Base-by-base conservation (phyloP, 2,113 vertebrate genomes). In the Tamias sibiricus region DNA sequence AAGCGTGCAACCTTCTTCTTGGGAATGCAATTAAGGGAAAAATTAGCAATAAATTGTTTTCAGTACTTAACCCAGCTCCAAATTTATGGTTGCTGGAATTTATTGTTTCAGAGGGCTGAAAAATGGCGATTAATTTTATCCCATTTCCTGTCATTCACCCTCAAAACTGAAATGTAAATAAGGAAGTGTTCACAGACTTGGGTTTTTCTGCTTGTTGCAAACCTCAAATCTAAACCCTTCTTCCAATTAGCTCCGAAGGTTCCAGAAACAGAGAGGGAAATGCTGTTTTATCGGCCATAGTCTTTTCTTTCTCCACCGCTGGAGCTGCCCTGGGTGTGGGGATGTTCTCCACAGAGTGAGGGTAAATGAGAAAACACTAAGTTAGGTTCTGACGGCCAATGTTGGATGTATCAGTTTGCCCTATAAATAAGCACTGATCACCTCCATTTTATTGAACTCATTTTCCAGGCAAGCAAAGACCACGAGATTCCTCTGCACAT, bases 371-470 rank as follows among this genome's bases (percentile, higher is more conserved):
- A 96, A 98, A 98, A 94, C 98, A 97, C 98, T 97, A 98, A 98
- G 98, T 99, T 98, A 97, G 97, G 96, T 88, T 95, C 97, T 98
- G 98, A 98, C 97, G 98, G 98, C 97, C 95, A 3, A 72, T 97
- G 97, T 98, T 98, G 97, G 98, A 98, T 98, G 98, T 97, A 98
- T 98, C 98, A 72, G 96, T 98, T 97, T 96, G 97, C 97, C 98
- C 98, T 98, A 98, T 99, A 99, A 99, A 99, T 98, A 99, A 98
- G 98, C 98, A 96, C 98, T 98, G 98, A 99, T 99, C 98, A 98
- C 98, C 98, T 98, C 98, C 98, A 98, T 98, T 98, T 98, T 99
- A 98, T 98, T 98, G 98, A 98, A 98, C 98, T 99, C 98, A 98
- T 99, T 99, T 98, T 98, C 98, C 98, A 98, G 98, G 98, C 98